Evolutionary conservation across 2,113 vertebrate genomes (phyloP), one percentile per base, ranked within the genome.

Genomic region (Mustela nigripes): DNA sequence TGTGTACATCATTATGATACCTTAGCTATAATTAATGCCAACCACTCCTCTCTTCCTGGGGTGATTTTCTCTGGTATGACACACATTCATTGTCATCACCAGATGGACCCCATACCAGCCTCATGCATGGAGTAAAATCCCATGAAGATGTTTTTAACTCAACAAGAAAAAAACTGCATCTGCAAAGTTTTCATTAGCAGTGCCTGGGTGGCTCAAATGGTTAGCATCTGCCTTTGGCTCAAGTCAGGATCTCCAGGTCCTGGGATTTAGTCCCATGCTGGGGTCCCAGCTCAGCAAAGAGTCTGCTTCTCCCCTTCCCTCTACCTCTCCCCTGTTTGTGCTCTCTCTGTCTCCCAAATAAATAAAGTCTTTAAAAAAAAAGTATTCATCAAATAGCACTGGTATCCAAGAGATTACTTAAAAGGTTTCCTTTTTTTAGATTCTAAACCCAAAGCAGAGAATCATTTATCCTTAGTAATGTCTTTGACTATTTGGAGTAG

Each of bases 391-490:
- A 93, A 84, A 89, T 58, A 85, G 58, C 19, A 36, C 26, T 11
- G 74, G 36, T 36, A n/a, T 87, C 91, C 18, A 94, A 82, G 15
- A 82, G 28, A 88, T 65, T 76, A 45, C 10, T 89, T 69, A 39
- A 82, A 94, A 95, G 22, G 18, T 1, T 88, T 60, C 4, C 14
- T 28, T 56, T 56, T 74, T 69, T 22, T 18, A 33, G 36, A 84
- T 79, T 82, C 67, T 94, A 89, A 94, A 79, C n/a, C 36, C 60
- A 96, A 93, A 91, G 19, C 58, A 91, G 50, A 89, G 21, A 56
- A 42, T 4, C 0, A 0, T 63, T 48, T 50, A n/a, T 92, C 12
- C 63, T 65, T 48, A 85, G 19, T 95, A 96, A 81, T 58, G 71
- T 36, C 4, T 78, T 80, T 87, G 1, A 83, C 33, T 93, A 45